Evolutionary conservation across 2,113 vertebrate genomes (phyloP).

Genomic region (Struthio camelus): DNA sequence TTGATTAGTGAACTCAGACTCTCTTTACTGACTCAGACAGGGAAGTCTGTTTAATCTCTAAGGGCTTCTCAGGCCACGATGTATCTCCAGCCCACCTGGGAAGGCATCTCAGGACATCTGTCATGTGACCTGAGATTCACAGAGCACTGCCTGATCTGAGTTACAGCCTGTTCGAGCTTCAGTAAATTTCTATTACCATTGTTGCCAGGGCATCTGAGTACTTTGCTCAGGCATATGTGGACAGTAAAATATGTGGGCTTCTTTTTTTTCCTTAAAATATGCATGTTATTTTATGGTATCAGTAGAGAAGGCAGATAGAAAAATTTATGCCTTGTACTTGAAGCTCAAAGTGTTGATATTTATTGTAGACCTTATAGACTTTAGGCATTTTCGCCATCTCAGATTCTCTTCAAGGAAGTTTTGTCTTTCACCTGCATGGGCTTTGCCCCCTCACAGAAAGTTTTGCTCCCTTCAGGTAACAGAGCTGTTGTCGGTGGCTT

Average conservation of each 20-base stretch:
- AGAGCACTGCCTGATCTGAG: background rate
- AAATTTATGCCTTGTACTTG: slow-evolving; percentile 14
- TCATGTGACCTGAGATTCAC: rapidly evolving
- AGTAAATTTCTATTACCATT: background rate
- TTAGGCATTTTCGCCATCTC: background rate
- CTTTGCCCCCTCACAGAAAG: background rate
- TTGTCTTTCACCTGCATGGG: background rate
- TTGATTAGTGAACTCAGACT: background rate
- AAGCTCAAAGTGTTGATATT: background rate
- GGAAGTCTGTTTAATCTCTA: background rate
- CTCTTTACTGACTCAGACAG: background rate
- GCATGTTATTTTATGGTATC: background rate
- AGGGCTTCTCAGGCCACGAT: background rate
- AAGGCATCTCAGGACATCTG: background rate
- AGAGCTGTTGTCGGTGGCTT: background rate
- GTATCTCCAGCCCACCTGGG: background rate
- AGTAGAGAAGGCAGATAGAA: slow-evolving; percentile 17
- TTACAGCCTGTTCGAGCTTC: background rate
- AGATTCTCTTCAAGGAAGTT: background rate
- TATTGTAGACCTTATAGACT: slow-evolving; percentile 1
- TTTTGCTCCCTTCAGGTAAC: background rate
- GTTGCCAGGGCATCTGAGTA: background rate
- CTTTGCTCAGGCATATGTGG: background rate
- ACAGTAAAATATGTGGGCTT: background rate
- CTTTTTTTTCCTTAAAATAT: background rate